Base-by-base conservation (phyloP, 1,140 invertebrate genomes). In the Calephelis virginiensis region DNA sequence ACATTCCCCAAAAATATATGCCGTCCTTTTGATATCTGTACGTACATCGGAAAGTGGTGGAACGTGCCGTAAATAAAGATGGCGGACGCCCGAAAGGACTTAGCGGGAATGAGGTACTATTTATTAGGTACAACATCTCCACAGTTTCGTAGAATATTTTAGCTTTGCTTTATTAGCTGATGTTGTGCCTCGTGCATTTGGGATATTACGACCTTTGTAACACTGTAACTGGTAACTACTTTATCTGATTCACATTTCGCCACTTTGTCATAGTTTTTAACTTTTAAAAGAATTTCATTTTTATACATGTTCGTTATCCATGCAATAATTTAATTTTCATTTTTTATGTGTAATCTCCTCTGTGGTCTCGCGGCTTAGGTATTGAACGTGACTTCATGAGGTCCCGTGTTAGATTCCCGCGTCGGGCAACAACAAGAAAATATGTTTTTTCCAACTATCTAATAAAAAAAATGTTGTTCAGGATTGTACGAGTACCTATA, bases 51-150 rank as follows among this genome's bases (percentile, higher is more conserved):
- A 69, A 76, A 76, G 78, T 78, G 73, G 76, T 76, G 80, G 67
- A 74, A 82, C 82, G 80, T 83, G 78, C 73, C 82, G 76, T 77
- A 83, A 86, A 85, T 85, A 86, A 86, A 83, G 75, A 83, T 83
- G 80, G 75, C 76, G 53, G 74, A 71, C 67, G 71, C 67, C 73
- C 66, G 68, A 74, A 74, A 81, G 69, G 70, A 74, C 75, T 79
- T 82, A 77, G 61, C 69, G 68, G 63, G 72, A 77, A 80, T 73
- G 68, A 80, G 68, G 72, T 73, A 75, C 69, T 80, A 82, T 81
- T 82, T 84, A 82, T 78, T 81, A 74, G 67, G 63, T 69, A 73
- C 70, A 73, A 72, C 70, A 73, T 68, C 71, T 70, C 43, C 67
- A 40, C 67, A 47, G 61, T 65, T 68, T 74, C 50, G 63, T 62